A percentile compares a stretch with the other conserved stretches of the same genome.
These are phyloP conservation scores for Oxyteleia sp. DNA, from an alignment of 2,888 invertebrate genomes.

Conservation along the genomic window DNA sequence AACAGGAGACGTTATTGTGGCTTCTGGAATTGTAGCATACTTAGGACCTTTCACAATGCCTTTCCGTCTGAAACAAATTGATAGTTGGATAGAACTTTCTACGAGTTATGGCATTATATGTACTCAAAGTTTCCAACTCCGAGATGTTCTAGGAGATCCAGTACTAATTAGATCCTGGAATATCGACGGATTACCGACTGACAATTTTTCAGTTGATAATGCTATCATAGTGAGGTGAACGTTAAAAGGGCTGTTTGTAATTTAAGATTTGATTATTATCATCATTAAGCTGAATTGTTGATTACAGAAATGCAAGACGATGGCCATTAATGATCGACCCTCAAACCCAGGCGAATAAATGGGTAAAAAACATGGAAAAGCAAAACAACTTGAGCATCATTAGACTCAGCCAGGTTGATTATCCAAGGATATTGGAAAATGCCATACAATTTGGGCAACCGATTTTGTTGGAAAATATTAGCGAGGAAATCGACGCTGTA, in stretches of 20 bases:
- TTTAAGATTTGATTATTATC: slow-evolving; percentile 10
- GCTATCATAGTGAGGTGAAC: slow-evolving; percentile 95
- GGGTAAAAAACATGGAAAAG: slow-evolving; percentile 98
- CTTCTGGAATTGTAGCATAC: slow-evolving; percentile 96
- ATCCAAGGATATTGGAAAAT: slow-evolving; percentile 94
- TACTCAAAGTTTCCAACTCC: slow-evolving; percentile 92
- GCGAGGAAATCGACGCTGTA: slow-evolving; percentile 96
- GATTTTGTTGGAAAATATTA: slow-evolving; percentile 96
- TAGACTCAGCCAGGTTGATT: slow-evolving; percentile 94
- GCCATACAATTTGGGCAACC: slow-evolving; percentile 95
- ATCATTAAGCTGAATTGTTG: neutral
- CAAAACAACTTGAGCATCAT: slow-evolving; percentile 94
- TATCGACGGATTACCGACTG: slow-evolving; percentile 95
- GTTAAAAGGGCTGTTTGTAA: slow-evolving; percentile 8
- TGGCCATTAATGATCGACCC: slow-evolving; percentile 99
- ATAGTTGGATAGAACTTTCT: slow-evolving; percentile 92
- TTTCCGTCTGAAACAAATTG: slow-evolving; percentile 91
- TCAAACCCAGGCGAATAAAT: slow-evolving; percentile 97
- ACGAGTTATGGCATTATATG: slow-evolving; percentile 92
- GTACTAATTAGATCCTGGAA: slow-evolving; percentile 97
- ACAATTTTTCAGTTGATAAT: slow-evolving; percentile 96
- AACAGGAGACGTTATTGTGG: slow-evolving; percentile 93
- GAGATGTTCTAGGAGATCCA: slow-evolving; percentile 94
- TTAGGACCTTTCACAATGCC: slow-evolving; percentile 95
- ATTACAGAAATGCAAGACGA: slow-evolving; percentile 93